Conservation (phyloP, 2,888 invertebrate species). For the Melanchra persicariae region DNA sequence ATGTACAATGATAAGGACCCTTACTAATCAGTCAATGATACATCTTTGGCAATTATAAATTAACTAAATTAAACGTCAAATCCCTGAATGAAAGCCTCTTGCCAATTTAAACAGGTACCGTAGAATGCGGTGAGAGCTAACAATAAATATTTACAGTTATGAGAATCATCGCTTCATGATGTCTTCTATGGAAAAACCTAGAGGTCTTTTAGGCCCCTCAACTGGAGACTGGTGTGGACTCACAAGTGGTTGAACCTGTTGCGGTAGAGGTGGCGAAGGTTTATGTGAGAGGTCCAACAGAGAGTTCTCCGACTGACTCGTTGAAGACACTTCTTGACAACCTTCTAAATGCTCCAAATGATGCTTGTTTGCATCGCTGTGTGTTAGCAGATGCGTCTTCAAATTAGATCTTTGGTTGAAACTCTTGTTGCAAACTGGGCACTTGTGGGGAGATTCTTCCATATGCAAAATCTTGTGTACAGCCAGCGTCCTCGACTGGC, state of each 20-base stretch:
- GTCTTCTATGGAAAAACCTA: slow-evolving; percentile 96
- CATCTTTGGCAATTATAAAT: slow-evolving; percentile 79
- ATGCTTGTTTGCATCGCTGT: slow-evolving; percentile 93
- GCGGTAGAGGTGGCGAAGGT: slow-evolving; percentile 80
- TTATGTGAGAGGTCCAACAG: slow-evolving; percentile 91
- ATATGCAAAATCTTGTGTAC: slow-evolving; percentile 98
- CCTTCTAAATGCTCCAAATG: slow-evolving; percentile 88
- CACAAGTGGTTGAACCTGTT: slow-evolving; percentile 75
- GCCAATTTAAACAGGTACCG: slow-evolving; percentile 64
- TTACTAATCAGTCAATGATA: slow-evolving; percentile 76
- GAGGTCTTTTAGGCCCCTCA: slow-evolving; percentile 84
- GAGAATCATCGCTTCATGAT: slow-evolving; percentile 95
- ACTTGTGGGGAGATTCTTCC: slow-evolving; percentile 98
- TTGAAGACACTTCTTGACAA: slow-evolving; percentile 89
- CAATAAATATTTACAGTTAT: slow-evolving; percentile 67
- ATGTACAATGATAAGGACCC: slow-evolving; percentile 60
- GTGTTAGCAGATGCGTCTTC: slow-evolving; percentile 97
- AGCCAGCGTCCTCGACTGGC: slow-evolving; percentile 98
- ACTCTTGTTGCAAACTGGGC: slow-evolving; percentile 96
- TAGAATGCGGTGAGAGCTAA: slow-evolving; percentile 60
- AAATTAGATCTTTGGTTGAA: slow-evolving; percentile 98
- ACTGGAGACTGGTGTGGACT: slow-evolving; percentile 83
- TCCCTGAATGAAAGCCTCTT: slow-evolving; percentile 61
- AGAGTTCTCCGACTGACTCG: slow-evolving; percentile 87
- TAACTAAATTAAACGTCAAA: slow-evolving; percentile 66